Evolutionary conservation across 1,140 invertebrate species (phyloP), one percentile per base, ranked within the genome.

Genomic region (Tetraneura akinire): DNA sequence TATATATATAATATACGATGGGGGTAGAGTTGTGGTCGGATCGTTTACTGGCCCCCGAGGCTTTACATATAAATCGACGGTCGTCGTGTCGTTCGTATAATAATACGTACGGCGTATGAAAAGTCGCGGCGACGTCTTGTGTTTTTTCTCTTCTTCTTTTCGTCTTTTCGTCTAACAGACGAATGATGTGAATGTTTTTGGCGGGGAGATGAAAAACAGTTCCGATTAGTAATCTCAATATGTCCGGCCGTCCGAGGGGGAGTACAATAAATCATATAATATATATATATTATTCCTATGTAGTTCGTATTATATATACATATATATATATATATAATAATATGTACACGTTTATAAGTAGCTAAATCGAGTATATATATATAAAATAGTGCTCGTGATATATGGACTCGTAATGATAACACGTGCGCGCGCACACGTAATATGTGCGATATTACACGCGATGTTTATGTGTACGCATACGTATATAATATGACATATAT

Each of bases 321-420:
- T 37, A 29, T 62, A 32, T 32, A 32, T 18, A 62, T 16, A 60
- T 32, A 3, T 62, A 32, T 16, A 57, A 1, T 13, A 42, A n/a
- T 21, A 42, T 21, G n/a, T 42, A 66, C n/a, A 66, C 9, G 4
- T 18, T 3, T 0, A 18, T n/a, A 37, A 66, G 10, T 47, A 47
- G 32, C 32, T 23, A 66, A 66, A 66, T 13, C 62, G n/a, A 5
- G 18, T 42, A 32, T 32, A 32, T 26, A n/a, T n/a, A n/a, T n/a
- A n/a, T n/a, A n/a, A n/a, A n/a, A 21, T 3, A 37, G 16, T 21
- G 64, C 21, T n/a, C n/a, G 32, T 45, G n/a, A 68, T 68, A 66
- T 45, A 45, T 42, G 64, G 21, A 42, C 37, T 32, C 14, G 64
- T 68, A 68, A 68, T 45, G 64, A 68, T 68, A 42, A 68, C 37